phyloP scores from a whole-genome alignment of 2,888 invertebrate species.

The Dolichopus griseipennis region DNA sequence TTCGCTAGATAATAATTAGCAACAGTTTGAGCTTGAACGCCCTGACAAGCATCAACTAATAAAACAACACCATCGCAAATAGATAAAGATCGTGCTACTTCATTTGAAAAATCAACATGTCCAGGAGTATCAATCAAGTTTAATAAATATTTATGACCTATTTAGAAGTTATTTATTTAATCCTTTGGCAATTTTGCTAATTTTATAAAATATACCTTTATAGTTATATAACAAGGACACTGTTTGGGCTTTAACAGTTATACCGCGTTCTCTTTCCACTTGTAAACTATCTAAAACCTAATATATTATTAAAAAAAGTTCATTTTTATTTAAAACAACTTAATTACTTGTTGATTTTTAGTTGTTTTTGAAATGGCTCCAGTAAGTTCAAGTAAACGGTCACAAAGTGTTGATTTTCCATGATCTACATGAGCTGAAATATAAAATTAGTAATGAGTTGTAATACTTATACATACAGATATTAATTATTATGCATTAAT shows the following conservation, averaged over 20 bases:
- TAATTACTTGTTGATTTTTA: constrained; percentile 52
- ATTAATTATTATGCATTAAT: not conserved
- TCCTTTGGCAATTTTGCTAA: no score
- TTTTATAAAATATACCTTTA: constrained; percentile 34
- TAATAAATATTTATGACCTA: constrained; percentile 63
- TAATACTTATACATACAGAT: no score
- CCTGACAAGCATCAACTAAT: constrained; percentile 92
- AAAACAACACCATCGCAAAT: constrained; percentile 93
- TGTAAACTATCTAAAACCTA: constrained; percentile 62
- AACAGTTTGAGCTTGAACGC: constrained; percentile 94
- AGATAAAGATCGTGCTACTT: constrained; percentile 80
- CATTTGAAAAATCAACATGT: constrained; percentile 95
- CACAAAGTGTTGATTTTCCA: constrained; percentile 95
- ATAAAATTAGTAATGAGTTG: not conserved
- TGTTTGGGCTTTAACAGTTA: constrained; percentile 97
- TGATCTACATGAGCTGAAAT: constrained; percentile 91
- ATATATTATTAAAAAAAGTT: not conserved
- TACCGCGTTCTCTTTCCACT: constrained; percentile 91
- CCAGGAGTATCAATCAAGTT: constrained; percentile 98
- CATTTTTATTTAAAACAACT: no score
- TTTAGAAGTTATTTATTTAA: no score
- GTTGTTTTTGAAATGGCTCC: constrained; percentile 63
- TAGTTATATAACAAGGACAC: constrained; percentile 75
- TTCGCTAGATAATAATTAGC: constrained; percentile 92
- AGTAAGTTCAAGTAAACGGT: constrained; percentile 85